Evolutionary conservation across 2,888 invertebrate species (phyloP), one percentile per base, ranked within the genome.

Genomic region (Ormyrus pomaceus): DNA sequence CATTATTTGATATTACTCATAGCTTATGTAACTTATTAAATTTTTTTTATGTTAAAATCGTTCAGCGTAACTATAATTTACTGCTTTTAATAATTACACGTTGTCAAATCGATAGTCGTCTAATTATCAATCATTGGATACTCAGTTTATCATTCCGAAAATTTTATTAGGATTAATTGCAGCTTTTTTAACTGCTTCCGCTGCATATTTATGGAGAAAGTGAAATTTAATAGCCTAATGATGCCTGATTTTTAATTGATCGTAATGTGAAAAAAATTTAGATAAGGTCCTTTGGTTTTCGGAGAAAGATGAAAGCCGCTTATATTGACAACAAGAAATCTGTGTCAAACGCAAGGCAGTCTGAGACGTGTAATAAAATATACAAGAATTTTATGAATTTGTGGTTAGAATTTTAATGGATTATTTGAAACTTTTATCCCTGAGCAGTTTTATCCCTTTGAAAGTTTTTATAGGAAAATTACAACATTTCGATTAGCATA

Each of bases 151-250:
- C 13, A 13, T 13, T 13, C 19, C 19, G 19, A 19, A 19, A 1
- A 19, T 19, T 19, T 19, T 1, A 19, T 19, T 19, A 19, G 19
- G 19, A 19, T 1, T 19, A 19, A 19, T 19, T 19, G 19, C 19
- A 19, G 19, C 19, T 19, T 19, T 11, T 62, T 62, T 45, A 11
- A 5, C 34, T 45, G 4, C 0, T 10, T 62, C 0, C 45, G n/a
- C 10, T 48, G 8, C 0, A 53, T n/a, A 9, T 71, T n/a, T 51
- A 61, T 34, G 34, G 51, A 74, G 58, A 74, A 50, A 59, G 74
- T 58, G 58, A 74, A 74, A 74, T 8, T 66, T 51, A 74, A 74
- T 51, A 10, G 34, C n/a, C 34, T 74, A 74, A 66, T 59, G 13
- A 58, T 11, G 51, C 10, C 45, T 6, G 46, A 50, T 34, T 55